phyloP scores from a whole-genome alignment of 2,888 invertebrate genomes.

The Limnephilus rhombicus region DNA sequence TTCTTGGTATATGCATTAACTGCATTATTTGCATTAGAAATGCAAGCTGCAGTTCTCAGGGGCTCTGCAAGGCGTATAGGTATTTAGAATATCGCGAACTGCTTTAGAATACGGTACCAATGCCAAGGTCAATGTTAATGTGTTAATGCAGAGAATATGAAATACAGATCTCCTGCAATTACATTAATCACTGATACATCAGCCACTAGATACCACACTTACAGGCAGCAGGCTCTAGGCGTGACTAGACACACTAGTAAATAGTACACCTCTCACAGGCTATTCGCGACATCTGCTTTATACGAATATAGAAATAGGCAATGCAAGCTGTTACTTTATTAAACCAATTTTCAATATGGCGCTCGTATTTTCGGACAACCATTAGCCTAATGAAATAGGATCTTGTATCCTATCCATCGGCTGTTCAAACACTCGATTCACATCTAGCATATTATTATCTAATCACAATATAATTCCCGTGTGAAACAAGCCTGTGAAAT shows the following conservation, averaged over 20 bases:
- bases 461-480: neutral
- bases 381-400: neutral
- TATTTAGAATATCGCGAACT: conserved; percentile 52
- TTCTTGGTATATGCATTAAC: conserved; percentile 33
- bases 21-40: conserved; percentile 53
- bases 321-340: neutral
- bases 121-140: conserved; percentile 59
- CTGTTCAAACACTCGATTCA: neutral
- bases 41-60: conserved; percentile 33
- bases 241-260: neutral
- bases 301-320: neutral
- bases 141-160: conserved; percentile 42
- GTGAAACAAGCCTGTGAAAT: neutral
- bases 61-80: conserved; percentile 38
- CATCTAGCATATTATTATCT: neutral
- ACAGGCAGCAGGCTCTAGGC: neutral
- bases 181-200: conserved; percentile 20
- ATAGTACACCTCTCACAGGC: neutral
- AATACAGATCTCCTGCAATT: conserved; percentile 17
- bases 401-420: conserved; percentile 14
- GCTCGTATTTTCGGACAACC: conserved; percentile 8
- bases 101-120: conserved; percentile 49
- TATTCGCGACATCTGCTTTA: conserved; percentile 20
- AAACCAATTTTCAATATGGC: conserved; percentile 27
- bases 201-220: neutral